Conservation (phyloP, 2,797 vertebrate species). For the Toxotes lorentzi region DNA sequence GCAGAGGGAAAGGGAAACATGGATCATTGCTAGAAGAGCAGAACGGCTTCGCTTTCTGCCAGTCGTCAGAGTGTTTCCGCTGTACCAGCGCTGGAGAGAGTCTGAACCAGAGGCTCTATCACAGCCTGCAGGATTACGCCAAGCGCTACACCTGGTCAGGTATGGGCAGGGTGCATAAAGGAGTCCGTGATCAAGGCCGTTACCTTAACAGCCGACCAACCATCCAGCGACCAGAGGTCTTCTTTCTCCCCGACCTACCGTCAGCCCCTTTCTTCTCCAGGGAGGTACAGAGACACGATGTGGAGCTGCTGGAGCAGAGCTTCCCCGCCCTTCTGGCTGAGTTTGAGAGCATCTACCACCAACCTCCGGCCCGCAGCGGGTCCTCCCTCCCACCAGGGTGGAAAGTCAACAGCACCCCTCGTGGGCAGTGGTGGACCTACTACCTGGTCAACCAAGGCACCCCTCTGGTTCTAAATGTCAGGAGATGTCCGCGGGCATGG, state of each 20-base stretch:
- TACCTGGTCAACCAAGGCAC: constrained; percentile 97
- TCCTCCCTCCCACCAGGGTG: constrained; percentile 90
- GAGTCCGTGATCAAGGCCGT: constrained; percentile 94
- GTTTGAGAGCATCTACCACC: constrained; percentile 94
- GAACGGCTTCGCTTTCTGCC: constrained; percentile 94
- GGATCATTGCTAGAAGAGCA: constrained; percentile 87
- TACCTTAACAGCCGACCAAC: constrained; percentile 91
- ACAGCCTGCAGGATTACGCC: constrained; percentile 98
- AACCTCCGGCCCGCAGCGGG: constrained; percentile 87
- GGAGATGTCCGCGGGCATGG: constrained; percentile 95
- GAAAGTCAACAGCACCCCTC: constrained; percentile 93
- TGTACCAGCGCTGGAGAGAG: constrained; percentile 89
- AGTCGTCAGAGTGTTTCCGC: constrained; percentile 91
- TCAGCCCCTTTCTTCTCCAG: constrained; percentile 94
- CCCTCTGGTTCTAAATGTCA: constrained; percentile 93
- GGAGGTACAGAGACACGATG: constrained; percentile 96
- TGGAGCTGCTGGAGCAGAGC: constrained; percentile 96
- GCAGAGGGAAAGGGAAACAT: constrained; percentile 80
- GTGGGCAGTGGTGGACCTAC: constrained; percentile 97
- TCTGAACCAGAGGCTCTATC: constrained; percentile 96
- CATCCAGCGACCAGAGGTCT: constrained; percentile 97
- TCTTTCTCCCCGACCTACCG: constrained; percentile 96
- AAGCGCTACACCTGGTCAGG: constrained; percentile 99
- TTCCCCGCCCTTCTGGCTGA: constrained; percentile 94
- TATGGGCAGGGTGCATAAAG: constrained; percentile 98